Evolutionary conservation across 1,140 invertebrate genomes (phyloP), one percentile per base, ranked within the genome.

Genomic region (Euwallacea similis): DNA sequence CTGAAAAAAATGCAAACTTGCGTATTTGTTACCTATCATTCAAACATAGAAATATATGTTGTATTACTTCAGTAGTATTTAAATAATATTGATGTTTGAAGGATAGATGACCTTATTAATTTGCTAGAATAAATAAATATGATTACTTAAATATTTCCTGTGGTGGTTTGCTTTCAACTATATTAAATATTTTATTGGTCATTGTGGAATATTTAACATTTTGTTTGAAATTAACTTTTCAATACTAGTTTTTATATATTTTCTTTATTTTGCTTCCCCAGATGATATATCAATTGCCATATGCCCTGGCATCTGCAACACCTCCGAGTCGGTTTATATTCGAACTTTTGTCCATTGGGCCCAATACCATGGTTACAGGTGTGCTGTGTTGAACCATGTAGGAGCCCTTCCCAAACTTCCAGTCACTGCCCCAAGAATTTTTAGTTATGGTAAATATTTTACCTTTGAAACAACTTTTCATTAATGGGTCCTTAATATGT

Each of bases 331-430:
- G 78, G 91, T 95, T 60, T 97, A 97, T 82, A 94, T 97, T 70
- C 87, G 94, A 58, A 96, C 94, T 16, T 95, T 96, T 81, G 94
- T 97, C 0, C 90, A 95, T 76, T 90, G 94, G 82, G 93, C 93
- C 7, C 93, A 96, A 80, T 89, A 89, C 72, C 91, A 92, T 79
- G 95, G 95, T 0, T 97, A 94, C 83, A 85, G 94, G 69, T 95
- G 94, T 82, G 92, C 93, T 0, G 94, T 97, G n/a, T 87, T 97
- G 60, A 98, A 98, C 84, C 95, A 98, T 81, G 89, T 97, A 65
- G 95, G 95, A n/a, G 93, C 92, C 6, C 81, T 97, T 7, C 86
- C 87, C 65, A 91, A 89, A 81, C 91, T 96, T 9, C 89, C 89
- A 62, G 88, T 97, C 7, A 97, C 94, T 13, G 88, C 91, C n/a